Base-by-base conservation (phyloP, 2,888 invertebrate species). In the Resseliella maxima region DNA sequence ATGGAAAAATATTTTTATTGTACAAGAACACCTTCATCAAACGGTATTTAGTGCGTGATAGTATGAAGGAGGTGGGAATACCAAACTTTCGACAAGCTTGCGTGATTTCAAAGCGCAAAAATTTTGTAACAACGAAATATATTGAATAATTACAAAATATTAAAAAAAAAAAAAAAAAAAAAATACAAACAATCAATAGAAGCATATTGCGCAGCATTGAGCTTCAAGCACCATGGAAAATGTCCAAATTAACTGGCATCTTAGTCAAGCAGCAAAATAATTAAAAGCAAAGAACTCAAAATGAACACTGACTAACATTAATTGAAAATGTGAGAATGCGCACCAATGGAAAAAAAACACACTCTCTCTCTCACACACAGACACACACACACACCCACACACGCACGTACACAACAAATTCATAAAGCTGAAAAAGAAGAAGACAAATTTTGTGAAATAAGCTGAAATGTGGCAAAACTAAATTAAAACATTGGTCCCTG, bases 401-500 rank as follows among this genome's bases (percentile, higher is more conserved):
- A 41, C 5, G 12, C 45, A 50, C 2, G n/a, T 18, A 21, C 50
- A 50, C 18, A 6, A 50, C 12, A 41, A 12, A 41, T 5, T 12
- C 41, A 41, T 5, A 41, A 12, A 12, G 12, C 6, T 8, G 41
- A 41, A 41, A 41, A 41, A 41, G 12, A 41, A 41, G 41, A 41
- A 12, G 12, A 41, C 6, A 41, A 41, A 72, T 72, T 27, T 31
- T 72, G 27, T 8, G 31, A 72, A 72, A 31, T 72, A 2, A 72
- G 31, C 72, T 72, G 1, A 72, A 72, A 72, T 72, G 31, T 35
- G 72, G 72, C 72, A 72, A 35, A 72, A 72, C 72, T 72, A 35
- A 72, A 72, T 72, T 31, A 72, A 72, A 72, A 72, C 72, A 72
- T 72, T 72, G 72, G 72, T 35, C 18, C 46, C 31, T 72, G 72